Base-by-base conservation (phyloP, 2,797 vertebrate species). In the Fistularia tabacaria region DNA sequence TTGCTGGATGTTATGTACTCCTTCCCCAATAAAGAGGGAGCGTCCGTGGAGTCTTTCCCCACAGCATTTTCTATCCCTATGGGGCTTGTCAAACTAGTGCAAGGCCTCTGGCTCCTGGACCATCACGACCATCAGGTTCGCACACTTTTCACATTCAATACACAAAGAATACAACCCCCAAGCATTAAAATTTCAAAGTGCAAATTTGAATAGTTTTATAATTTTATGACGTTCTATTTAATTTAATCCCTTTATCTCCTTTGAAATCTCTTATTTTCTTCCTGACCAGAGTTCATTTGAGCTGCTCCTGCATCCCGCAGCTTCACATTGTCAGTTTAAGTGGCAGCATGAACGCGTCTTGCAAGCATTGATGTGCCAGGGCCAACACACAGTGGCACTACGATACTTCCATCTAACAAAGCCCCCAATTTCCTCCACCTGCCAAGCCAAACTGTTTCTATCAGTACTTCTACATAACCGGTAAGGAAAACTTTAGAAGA, bases 71-170 rank as follows among this genome's bases (percentile, higher is more conserved):
- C 93, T 40, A 88, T 99, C 55, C 94, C 96, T 3, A 88, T 93
- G 60, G 93, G 94, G 43, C 87, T 98, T 12, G 92, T 98, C 54
- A 97, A 97, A 66, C 88, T 98, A 52, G 90, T 97, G 54, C 93
- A 92, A 86, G 96, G 95, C 6, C 92, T 97, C 75, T 99, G 97
- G 97, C 90, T 97, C 51, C 88, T 98, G 63, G 97, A 98, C 83
- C 96, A 97, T 75, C 91, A 88, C 54, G 94, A 98, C 74, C 93
- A 93, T 46, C 93, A 95, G 90, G 96, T 97, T 84, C 56, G 54
- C 37, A 50, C 51, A 39, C 3, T 3, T 1, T 9, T 56, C 3
- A 15, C 7, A n/a, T 15, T 15, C 15, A 51, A 14, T 39, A 3
- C 0, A 36, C 25, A 25, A 25, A 25, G 25, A 5, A 25, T 25